Evolutionary conservation across 1,140 invertebrate species (phyloP), one percentile per base, ranked within the genome.

Genomic region (Zophobas morio): DNA sequence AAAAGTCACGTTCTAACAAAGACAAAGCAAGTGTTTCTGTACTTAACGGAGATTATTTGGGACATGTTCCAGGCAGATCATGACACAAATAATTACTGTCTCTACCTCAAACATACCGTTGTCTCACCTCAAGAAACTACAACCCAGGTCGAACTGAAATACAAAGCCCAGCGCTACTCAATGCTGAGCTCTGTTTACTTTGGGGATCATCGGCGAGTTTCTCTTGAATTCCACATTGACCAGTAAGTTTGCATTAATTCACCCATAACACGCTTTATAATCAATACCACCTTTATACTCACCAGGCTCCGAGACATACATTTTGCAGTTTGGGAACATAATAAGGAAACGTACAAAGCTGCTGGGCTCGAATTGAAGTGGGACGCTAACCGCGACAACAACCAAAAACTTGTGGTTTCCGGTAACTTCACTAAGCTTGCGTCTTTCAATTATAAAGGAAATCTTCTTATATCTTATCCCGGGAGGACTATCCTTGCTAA

Each of bases 361-460:
- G 86, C 91, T 1, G 92, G 90, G 0, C 84, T 93, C 0, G 92
- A 93, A 75, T 82, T 96, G 0, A 94, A 94, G 80, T 96, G 94
- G 94, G 94, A 96, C 82, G 93, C 93, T 0, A 95, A 94, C 85
- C 88, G 94, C 5, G 93, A 96, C 88, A 93, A 94, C 0, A 90
- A 90, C 49, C 89, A 94, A 81, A 92, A 93, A 82, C 84, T 94
- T 6, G 88, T 88, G 37, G 85, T 90, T 0, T 88, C 88, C 54
- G 84, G 92, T 0, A 88, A 90, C 78, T 86, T 86, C 42, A 84
- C 85, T 33, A 86, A 86, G 78, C 81, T 86, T 20, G 89, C 88
- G 0, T 77, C 86, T 5, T 90, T 90, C 80, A 90, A 93, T 78
- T 88, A 92, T 47, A 90, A 87, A 51, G 91, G 89, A 0, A 88